Conservation (phyloP, 1,140 invertebrate genomes). For the Panonychus citri region DNA sequence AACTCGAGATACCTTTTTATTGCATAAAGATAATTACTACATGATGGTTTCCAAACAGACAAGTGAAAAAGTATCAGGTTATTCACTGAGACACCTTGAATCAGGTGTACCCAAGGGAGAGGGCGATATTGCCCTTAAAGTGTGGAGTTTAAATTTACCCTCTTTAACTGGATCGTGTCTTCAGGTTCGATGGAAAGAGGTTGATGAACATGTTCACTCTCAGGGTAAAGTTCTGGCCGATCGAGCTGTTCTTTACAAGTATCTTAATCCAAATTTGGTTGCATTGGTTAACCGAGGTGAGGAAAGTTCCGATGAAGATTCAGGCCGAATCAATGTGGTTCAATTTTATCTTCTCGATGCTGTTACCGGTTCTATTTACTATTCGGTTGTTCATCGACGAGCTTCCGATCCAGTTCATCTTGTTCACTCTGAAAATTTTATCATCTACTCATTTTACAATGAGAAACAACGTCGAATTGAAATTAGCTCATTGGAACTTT, state of each 20-base stretch:
- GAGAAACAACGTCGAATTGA: constrained; percentile 76
- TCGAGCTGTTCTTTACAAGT: constrained; percentile 91
- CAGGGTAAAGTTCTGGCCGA: constrained; percentile 83
- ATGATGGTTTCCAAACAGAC: constrained; percentile 31
- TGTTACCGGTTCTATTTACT: constrained; percentile 45
- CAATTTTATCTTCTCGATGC: constrained; percentile 68
- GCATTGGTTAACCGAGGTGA: constrained; percentile 45
- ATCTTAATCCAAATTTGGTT: constrained; percentile 88
- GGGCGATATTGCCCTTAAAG: constrained; percentile 26
- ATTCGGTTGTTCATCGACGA: constrained; percentile 25
- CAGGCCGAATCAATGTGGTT: constrained; percentile 21
- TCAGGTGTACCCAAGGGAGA: constrained; percentile 8
- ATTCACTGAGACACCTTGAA: constrained; percentile 16
- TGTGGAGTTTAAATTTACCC: constrained; percentile 47
- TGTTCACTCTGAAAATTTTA: constrained; percentile 90
- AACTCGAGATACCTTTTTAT: constrained; percentile 23
- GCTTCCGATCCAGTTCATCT: constrained; percentile 58
- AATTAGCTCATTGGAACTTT: constrained; percentile 74
- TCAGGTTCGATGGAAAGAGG: constrained; percentile 39
- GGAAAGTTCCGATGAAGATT: neutral
- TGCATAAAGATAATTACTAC: constrained; percentile 15
- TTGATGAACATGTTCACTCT: constrained; percentile 71
- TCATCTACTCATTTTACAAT: constrained; percentile 83
- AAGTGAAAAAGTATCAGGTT: constrained; percentile 41
- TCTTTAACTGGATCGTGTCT: neutral